Evolutionary conservation across 2,113 vertebrate species (phyloP), one percentile per base, ranked within the genome.

Genomic region (Willisornis vidua): DNA sequence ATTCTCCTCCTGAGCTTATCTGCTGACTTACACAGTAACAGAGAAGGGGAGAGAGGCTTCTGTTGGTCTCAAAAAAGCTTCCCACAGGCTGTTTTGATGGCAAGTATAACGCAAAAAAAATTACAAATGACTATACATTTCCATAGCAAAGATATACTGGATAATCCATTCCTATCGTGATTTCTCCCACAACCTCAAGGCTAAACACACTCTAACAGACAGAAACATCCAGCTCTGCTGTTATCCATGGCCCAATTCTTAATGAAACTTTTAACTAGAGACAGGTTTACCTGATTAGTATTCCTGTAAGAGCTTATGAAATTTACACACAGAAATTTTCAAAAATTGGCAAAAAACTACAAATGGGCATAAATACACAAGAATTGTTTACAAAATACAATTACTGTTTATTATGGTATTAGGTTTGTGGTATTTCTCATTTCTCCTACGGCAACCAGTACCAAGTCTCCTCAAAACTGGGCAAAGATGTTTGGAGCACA

Each of bases 1-100:
- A 26, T 95, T 95, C 85, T 95, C 62, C 31, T 96, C 61, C 68
- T 78, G 58, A 91, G 91, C 59, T 94, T 94, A 94, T 96, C 85
- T 94, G 59, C 93, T 85, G 76, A 93, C 46, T 91, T 94, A 89
- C 71, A 94, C 20, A 4, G 86, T 49, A 74, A 87, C 49, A 91
- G 78, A 86, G 49, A 76, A 24, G 7, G 14, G 49, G 37, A 89
- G 61, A 93, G 66, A 94, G 29, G 59, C 65, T 77, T 92, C 86
- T 91, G 70, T 51, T 82, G 78, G 93, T 76, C 76, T 97, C 31
- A 0, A 1, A 68, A 95, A 94, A 89, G 76, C 90, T 96, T 90
- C 94, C 91, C 76, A 93, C 81, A 92, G 95, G 87, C 89, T 95
- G 86, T 97, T 96, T 93, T 87, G 86, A 94, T 90, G 85, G 91